A percentile compares a stretch with the other conserved stretches of the same genome.
phyloP scores from a whole-genome alignment of 2,113 vertebrate species.

The Rhinogobius similis region DNA sequence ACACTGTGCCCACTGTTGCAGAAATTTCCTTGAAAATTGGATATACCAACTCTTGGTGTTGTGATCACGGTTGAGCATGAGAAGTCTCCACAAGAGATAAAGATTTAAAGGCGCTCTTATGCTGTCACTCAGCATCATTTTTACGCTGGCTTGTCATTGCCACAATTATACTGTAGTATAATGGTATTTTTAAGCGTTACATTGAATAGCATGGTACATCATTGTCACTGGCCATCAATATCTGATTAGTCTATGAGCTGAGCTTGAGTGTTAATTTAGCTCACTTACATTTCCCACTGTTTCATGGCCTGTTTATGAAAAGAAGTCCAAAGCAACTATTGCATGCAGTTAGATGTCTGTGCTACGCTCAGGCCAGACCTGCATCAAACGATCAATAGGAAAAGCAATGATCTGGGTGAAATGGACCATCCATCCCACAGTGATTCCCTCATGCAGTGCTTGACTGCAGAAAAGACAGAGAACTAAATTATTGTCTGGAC shows the following conservation, averaged over 20 bases:
- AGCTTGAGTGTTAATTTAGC: conserved; percentile 13
- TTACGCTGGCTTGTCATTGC: background rate
- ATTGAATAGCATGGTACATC: too few relatives aligned
- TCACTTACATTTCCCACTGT: too few relatives aligned
- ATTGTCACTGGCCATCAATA: too few relatives aligned
- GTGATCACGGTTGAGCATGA: background rate
- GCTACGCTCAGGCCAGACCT: conserved; percentile 50
- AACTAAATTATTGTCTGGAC: conserved; percentile 59
- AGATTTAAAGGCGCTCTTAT: too few relatives aligned
- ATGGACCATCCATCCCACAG: conserved; percentile 59
- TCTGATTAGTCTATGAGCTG: background rate
- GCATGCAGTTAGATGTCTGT: conserved; percentile 34
- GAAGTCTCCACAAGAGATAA: background rate
- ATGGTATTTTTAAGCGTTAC: too few relatives aligned
- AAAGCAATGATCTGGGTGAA: conserved; percentile 65
- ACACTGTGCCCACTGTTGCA: conserved; percentile 62
- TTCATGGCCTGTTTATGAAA: conserved; percentile 16
- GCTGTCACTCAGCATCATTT: too few relatives aligned
- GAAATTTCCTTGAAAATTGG: conserved; percentile 23
- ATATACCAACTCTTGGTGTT: conserved; percentile 33
- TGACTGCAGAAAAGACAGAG: conserved; percentile 39
- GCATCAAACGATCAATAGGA: conserved; percentile 59
- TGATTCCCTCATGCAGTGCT: conserved; percentile 46
- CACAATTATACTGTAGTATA: too few relatives aligned
- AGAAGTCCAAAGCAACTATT: conserved; percentile 18